phyloP scores from a whole-genome alignment of 2,797 vertebrate genomes.

The Sebastes vulpes region DNA sequence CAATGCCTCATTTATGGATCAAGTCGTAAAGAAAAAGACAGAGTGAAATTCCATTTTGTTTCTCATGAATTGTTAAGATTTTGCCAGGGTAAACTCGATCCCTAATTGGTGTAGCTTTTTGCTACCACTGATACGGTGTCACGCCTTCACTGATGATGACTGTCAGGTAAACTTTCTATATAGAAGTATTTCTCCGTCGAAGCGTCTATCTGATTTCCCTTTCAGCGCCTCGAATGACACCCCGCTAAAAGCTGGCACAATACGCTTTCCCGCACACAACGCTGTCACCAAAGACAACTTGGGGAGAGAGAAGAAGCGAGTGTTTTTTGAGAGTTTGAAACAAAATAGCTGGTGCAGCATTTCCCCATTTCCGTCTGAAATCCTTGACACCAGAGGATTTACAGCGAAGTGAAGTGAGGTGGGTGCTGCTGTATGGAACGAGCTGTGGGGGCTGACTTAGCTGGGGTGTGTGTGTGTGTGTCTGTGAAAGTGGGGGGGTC shows the following conservation, averaged over 20 bases:
- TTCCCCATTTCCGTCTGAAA: constrained; percentile 85
- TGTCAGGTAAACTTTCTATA: constrained; percentile 80
- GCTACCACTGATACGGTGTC: constrained; percentile 66
- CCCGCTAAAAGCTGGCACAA: constrained; percentile 79
- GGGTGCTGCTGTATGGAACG: constrained; percentile 71
- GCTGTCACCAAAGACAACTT: constrained; percentile 86
- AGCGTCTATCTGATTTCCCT: constrained; percentile 78
- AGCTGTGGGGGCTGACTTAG: constrained; percentile 67
- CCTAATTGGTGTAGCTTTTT: constrained; percentile 79
- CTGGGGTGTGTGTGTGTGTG: background rate
- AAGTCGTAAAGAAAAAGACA: constrained; percentile 38
- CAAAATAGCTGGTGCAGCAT: constrained; percentile 88
- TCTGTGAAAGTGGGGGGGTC: constrained; percentile 38
- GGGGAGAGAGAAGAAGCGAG: constrained; percentile 60
- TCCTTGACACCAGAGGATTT: constrained; percentile 87
- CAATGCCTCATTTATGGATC: constrained; percentile 52
- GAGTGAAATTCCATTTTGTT: constrained; percentile 63
- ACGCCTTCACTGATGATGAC: constrained; percentile 69
- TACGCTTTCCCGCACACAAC: constrained; percentile 70
- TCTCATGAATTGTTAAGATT: constrained; percentile 70
- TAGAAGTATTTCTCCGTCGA: constrained; percentile 65
- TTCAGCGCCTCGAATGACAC: constrained; percentile 80
- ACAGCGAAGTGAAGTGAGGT: constrained; percentile 81
- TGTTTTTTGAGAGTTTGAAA: constrained; percentile 86
- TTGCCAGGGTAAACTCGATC: constrained; percentile 51